Conservation (phyloP, 2,797 vertebrate species). For the Fringilla coelebs region DNA sequence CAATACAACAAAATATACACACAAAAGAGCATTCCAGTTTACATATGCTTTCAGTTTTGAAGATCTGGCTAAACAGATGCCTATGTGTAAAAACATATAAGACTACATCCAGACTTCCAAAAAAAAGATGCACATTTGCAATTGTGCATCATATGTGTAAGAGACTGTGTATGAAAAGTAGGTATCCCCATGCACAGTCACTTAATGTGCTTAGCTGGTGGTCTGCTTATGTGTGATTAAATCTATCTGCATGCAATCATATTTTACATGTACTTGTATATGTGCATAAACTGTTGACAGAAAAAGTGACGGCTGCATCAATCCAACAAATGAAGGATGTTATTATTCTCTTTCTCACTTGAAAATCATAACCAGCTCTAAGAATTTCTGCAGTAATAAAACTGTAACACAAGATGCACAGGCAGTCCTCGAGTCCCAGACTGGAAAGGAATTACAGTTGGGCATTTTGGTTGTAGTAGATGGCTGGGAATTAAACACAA, state of each 20-base stretch:
- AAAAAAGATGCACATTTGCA: not conserved
- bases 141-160: not conserved
- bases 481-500: not conserved
- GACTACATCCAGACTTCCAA: not conserved
- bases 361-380: not conserved
- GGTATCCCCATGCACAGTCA: not conserved
- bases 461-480: not conserved
- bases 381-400: not conserved
- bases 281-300: not conserved
- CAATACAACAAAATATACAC: not conserved
- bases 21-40: not conserved
- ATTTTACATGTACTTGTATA: not conserved
- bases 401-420: not conserved
- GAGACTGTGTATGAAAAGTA: not conserved
- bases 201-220: not conserved
- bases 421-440: not conserved
- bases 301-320: not conserved
- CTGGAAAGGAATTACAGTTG: not conserved
- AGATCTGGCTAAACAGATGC: conserved; percentile 1
- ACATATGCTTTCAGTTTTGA: not conserved
- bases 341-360: not conserved
- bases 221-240: not conserved
- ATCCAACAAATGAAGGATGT: not conserved
- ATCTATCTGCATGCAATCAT: not conserved
- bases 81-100: not conserved